Percentiles rank a stretch among this genome's conserved stretches.
Evolutionary conservation across 1,140 invertebrate species (phyloP).

Genomic region (Nymphalis io): DNA sequence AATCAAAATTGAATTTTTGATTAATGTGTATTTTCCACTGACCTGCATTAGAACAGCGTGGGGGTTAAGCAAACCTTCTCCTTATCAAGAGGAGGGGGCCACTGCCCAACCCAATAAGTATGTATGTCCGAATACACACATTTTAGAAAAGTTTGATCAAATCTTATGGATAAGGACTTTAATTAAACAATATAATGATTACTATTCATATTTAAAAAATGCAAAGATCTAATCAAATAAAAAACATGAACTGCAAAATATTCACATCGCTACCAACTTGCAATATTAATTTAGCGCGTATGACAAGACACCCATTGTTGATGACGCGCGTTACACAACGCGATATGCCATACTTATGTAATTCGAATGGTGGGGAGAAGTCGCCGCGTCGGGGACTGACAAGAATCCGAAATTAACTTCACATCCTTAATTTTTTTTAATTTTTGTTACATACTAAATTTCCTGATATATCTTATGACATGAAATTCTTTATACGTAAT

Average conservation of each 20-base stretch:
- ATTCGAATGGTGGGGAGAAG: slow-evolving; percentile 18
- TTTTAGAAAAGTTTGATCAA: too few relatives aligned
- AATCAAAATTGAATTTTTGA: too few relatives aligned
- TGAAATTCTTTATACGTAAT: too few relatives aligned
- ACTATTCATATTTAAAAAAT: background rate
- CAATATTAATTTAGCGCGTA: slow-evolving; percentile 16
- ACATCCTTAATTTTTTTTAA: background rate
- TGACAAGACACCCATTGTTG: slow-evolving; percentile 18
- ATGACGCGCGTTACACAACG: slow-evolving; percentile 23
- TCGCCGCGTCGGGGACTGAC: slow-evolving; percentile 22
- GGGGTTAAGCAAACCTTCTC: too few relatives aligned
- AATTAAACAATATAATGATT: too few relatives aligned
- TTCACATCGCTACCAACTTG: background rate
- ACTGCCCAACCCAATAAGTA: too few relatives aligned
- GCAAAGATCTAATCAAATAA: background rate
- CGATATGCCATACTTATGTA: slow-evolving; percentile 24
- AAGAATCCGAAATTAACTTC: slow-evolving; percentile 25
- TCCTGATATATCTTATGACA: too few relatives aligned
- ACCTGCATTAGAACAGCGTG: too few relatives aligned
- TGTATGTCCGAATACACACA: too few relatives aligned
- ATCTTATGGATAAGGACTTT: too few relatives aligned
- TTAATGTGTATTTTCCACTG: too few relatives aligned
- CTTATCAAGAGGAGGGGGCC: too few relatives aligned
- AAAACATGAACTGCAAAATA: background rate
- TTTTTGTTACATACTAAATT: background rate